These are phyloP conservation scores for Andrena chrysosceles DNA, from an alignment of 2,888 invertebrate genomes.

Conservation along the genomic window DNA sequence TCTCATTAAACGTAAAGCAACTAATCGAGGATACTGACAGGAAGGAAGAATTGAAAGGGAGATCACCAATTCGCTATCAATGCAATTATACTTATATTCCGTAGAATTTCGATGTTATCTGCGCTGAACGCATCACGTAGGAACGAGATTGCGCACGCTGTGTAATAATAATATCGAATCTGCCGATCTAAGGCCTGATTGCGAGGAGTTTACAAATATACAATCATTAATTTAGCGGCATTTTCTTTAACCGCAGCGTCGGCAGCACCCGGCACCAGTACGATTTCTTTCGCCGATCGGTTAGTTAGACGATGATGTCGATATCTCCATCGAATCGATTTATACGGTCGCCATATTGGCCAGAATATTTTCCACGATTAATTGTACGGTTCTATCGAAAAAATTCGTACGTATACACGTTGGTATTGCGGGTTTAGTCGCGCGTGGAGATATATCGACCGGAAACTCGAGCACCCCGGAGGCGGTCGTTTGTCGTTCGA, in stretches of 20 bases:
- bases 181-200: not conserved
- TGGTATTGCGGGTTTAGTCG: constrained; percentile 29
- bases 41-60: constrained; percentile 15
- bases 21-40: constrained; percentile 37
- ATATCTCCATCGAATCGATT: constrained; percentile 17
- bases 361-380: constrained; percentile 20
- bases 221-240: constrained; percentile 17
- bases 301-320: not conserved
- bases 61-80: constrained; percentile 24
- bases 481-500: constrained; percentile 39
- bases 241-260: not conserved
- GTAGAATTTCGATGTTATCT: constrained; percentile 38
- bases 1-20: constrained; percentile 7
- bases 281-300: not conserved
- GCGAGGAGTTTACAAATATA: constrained; percentile 26
- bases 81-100: constrained; percentile 29
- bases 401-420: not conserved
- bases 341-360: not conserved
- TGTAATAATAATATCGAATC: constrained; percentile 31
- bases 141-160: constrained; percentile 26
- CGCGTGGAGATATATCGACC: constrained; percentile 43
- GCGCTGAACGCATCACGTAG: constrained; percentile 7
- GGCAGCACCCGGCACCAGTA: not conserved
- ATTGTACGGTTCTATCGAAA: not conserved
- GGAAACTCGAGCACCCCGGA: constrained; percentile 49